A percentile compares a stretch with the other conserved stretches of the same genome.
phyloP scores from a whole-genome alignment of 2,888 invertebrate species.

The Drosophila mimetica region DNA sequence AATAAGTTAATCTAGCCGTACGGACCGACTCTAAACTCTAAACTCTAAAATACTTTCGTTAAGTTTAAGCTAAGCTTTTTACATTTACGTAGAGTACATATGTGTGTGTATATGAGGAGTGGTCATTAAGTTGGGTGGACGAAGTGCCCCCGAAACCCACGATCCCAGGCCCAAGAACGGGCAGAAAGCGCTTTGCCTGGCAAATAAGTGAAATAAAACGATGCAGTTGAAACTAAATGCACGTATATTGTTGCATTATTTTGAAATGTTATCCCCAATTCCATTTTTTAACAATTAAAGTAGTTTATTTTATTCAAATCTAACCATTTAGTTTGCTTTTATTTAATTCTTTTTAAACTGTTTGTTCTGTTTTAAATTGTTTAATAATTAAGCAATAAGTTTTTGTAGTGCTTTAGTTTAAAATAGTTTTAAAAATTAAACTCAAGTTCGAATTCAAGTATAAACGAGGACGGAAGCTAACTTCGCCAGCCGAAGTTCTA shows the following conservation, averaged over 20 bases:
- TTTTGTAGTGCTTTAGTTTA: too few species aligned
- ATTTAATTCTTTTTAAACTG: too few species aligned
- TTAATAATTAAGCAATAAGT: too few species aligned
- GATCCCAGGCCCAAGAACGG: conserved; percentile 20
- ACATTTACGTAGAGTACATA: conserved; percentile 37
- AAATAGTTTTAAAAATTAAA: too few species aligned
- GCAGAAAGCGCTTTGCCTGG: conserved; percentile 19
- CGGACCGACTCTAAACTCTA: conserved; percentile 39
- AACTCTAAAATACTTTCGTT: conserved; percentile 36
- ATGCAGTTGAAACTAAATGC: conserved; percentile 20
- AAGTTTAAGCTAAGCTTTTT: conserved; percentile 68
- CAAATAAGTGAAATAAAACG: conserved; percentile 32
- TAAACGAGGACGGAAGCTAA: too few species aligned
- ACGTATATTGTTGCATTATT: not conserved
- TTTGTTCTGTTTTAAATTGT: too few species aligned
- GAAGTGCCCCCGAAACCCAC: conserved; percentile 5
- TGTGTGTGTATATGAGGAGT: conserved; percentile 22
- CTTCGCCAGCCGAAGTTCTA: too few species aligned
- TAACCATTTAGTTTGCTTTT: too few species aligned
- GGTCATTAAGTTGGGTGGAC: conserved; percentile 6
- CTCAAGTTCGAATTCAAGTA: too few species aligned
- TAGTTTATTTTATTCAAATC: too few species aligned
- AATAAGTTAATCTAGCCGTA: conserved; percentile 37
- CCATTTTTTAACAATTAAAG: too few species aligned
- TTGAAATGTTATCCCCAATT: not conserved